Base-by-base conservation (phyloP, 2,113 vertebrate genomes). In the Anolis carolinensis region DNA sequence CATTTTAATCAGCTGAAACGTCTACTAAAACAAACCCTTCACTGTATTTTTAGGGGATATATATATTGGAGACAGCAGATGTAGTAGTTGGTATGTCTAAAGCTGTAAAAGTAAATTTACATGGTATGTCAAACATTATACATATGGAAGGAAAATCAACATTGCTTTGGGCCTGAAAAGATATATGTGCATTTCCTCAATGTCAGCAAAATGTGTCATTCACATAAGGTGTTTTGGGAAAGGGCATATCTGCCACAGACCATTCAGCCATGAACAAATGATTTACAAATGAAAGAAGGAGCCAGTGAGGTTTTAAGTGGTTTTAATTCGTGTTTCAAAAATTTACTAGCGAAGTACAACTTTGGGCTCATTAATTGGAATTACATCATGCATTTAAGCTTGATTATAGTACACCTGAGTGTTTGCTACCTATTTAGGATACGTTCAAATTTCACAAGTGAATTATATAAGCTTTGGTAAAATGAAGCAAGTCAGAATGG, bases 91-190 rank as follows among this genome's bases (percentile, higher is more conserved):
- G 92, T 93, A 92, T 91, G 90, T 94, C 91, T 90, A 84, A 88
- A 0, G 1, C 80, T 94, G 92, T 93, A 95, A 95, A 95, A 95
- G 90, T 90, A 93, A 93, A 94, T 95, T 94, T 93, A 94, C 89
- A 93, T 94, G 89, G n/a, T 86, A 93, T 95, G 95, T 93, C 95
- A 95, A 94, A 95, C 93, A 92, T 84, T 94, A 91, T 92, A 89
- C 91, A 91, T 30, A 36, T 74, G 20, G 89, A 92, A 91, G 92
- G 89, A 94, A 95, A 86, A 94, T 89, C 92, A 93, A 27, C 27
- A 90, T 82, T 90, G 92, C 91, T 93, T 90, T 87, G 78, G 83
- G 86, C 79, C 89, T 92, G 92, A 89, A 93, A 93, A 91, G 84
- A 94, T 92, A 92, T 92, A 91, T 90, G 90, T 91, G 86, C 89